These are phyloP conservation scores for Andricus grossulariae DNA, from an alignment of 1,140 invertebrate species.

Conservation along the genomic window DNA sequence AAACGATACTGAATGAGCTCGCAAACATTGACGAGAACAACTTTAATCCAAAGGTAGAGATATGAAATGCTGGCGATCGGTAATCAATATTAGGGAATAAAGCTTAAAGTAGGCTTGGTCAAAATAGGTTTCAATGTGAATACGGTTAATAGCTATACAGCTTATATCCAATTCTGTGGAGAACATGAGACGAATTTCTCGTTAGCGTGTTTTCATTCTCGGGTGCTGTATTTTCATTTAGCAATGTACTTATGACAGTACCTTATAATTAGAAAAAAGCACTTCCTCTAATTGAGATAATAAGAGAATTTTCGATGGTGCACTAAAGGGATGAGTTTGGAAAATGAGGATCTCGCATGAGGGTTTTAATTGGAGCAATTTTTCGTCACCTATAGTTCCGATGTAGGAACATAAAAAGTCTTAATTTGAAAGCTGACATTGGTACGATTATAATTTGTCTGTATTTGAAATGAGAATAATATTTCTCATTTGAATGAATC, in stretches of 20 bases:
- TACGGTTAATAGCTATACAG: background rate
- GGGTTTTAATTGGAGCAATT: too few species aligned
- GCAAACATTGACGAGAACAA: slow-evolving; percentile 6
- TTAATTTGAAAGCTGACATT: too few species aligned
- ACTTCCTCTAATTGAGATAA: background rate
- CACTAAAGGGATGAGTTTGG: background rate
- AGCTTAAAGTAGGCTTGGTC: background rate
- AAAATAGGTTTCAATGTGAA: background rate
- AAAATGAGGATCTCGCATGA: background rate
- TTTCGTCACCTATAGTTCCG: too few species aligned
- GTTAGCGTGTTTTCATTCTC: background rate
- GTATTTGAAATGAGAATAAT: too few species aligned
- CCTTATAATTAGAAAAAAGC: background rate
- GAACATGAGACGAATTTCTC: slow-evolving; percentile 7
- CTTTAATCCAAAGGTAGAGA: slow-evolving; percentile 8
- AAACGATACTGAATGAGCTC: slow-evolving; percentile 9
- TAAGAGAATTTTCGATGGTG: background rate
- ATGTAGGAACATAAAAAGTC: too few species aligned
- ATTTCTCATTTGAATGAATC: too few species aligned
- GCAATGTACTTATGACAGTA: background rate
- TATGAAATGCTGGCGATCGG: slow-evolving; percentile 4
- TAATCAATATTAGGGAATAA: slow-evolving; percentile 16
- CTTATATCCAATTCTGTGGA: background rate
- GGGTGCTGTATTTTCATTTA: background rate
- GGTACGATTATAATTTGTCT: too few species aligned